These are phyloP conservation scores for Lanius ludovicianus DNA, from an alignment of 2,113 vertebrate genomes.

Conservation along the genomic window DNA sequence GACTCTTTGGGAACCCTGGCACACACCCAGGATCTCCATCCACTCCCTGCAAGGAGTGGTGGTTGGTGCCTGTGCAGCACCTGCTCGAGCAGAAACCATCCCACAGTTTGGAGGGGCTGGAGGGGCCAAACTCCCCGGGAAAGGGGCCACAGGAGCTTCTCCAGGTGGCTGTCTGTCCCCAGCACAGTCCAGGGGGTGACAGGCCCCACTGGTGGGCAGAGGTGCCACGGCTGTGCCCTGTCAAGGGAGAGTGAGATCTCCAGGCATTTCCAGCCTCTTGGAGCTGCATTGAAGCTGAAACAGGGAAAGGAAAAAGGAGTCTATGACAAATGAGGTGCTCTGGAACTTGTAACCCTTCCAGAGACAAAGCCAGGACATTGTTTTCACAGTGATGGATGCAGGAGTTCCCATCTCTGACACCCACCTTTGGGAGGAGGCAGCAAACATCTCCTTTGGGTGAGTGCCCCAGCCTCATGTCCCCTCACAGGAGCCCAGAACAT, in stretches of 20 bases:
- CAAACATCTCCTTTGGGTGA: background rate
- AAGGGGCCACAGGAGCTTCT: background rate
- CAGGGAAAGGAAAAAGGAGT: background rate
- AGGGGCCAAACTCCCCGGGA: background rate
- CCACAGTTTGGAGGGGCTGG: background rate
- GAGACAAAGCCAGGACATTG: background rate
- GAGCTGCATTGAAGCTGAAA: background rate
- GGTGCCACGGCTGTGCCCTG: too few species aligned
- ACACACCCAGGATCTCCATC: background rate
- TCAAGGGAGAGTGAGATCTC: background rate
- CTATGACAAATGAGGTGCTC: background rate
- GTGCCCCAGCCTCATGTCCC: background rate
- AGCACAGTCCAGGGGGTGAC: background rate
- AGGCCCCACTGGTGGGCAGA: background rate
- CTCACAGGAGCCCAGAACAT: background rate
- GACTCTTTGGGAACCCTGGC: background rate
- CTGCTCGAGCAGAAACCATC: background rate
- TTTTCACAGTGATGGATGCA: background rate
- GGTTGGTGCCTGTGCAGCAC: background rate
- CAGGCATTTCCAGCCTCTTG: background rate
- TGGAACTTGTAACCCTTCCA: background rate
- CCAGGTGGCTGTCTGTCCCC: background rate
- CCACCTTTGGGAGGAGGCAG: background rate
- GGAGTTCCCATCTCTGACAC: background rate
- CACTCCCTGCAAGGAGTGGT: background rate